These are phyloP conservation scores for honey bee (Apis mellifera) DNA, from an alignment of 1,140 invertebrate genomes.

Conservation along the genomic window DNA sequence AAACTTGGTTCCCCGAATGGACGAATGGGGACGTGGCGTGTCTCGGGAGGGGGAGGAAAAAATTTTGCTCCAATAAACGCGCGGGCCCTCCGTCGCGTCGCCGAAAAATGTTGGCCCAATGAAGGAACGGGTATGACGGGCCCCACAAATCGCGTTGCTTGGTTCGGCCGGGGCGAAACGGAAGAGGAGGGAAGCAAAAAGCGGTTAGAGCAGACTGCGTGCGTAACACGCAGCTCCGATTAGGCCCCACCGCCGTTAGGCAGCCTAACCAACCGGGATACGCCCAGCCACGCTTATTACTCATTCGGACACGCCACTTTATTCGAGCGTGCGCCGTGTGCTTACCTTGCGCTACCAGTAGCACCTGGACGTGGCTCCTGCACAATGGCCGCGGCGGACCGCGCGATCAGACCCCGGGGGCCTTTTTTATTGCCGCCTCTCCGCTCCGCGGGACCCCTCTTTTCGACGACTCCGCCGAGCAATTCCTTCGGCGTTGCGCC, in stretches of 20 bases:
- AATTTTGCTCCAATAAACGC: no score
- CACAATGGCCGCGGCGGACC: conserved; percentile 51
- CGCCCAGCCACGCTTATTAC: conserved; percentile 78
- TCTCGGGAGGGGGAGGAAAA: no score
- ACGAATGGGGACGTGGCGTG: no score
- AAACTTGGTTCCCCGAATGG: no score
- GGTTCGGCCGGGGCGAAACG: background rate
- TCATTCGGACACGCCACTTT: conserved; percentile 78
- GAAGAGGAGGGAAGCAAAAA: conserved; percentile 39
- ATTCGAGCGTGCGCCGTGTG: conserved; percentile 68
- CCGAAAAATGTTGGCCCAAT: no score
- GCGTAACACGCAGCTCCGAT: conserved; percentile 77
- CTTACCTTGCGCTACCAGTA: conserved; percentile 65
- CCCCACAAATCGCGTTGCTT: background rate
- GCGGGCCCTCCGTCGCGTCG: no score
- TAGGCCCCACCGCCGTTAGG: conserved; percentile 76
- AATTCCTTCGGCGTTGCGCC: background rate
- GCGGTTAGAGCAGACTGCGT: conserved; percentile 55
- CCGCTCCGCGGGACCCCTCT: conserved; percentile 37
- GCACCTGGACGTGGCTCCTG: conserved; percentile 54
- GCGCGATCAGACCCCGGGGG: conserved; percentile 58
- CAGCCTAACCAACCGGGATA: conserved; percentile 75
- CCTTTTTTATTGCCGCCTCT: conserved; percentile 55
- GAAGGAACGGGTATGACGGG: background rate
- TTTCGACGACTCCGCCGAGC: conserved; percentile 26